These are phyloP conservation scores for Propithecus coquereli DNA, from an alignment of 2,113 vertebrate genomes.

Conservation along the genomic window DNA sequence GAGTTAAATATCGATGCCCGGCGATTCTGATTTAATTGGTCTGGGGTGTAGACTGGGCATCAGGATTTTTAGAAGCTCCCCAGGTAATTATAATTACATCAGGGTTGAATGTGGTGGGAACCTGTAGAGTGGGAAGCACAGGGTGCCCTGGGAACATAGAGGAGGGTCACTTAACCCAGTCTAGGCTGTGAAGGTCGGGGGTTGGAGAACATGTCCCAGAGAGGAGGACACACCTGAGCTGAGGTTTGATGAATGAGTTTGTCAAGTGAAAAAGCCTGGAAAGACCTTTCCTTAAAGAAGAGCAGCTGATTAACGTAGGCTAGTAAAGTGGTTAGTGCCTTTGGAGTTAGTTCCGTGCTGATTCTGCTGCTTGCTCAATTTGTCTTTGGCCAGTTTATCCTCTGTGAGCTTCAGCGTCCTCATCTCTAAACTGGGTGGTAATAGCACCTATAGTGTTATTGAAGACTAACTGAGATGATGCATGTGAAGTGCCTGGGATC, in stretches of 20 bases:
- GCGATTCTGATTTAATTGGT: slow-evolving; percentile 39
- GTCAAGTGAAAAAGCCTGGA: not conserved
- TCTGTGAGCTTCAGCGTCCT: not conserved
- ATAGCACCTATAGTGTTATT: not conserved
- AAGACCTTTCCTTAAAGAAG: not conserved
- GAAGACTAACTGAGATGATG: not conserved
- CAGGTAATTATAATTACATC: not conserved
- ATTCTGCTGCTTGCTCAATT: not conserved
- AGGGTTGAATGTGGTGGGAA: not conserved
- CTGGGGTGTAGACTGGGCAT: not conserved
- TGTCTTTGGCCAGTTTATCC: not conserved
- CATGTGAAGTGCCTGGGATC: not conserved
- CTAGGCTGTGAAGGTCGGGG: not conserved
- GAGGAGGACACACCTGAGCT: not conserved
- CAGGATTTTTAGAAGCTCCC: slow-evolving; percentile 24
- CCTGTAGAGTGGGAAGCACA: not conserved
- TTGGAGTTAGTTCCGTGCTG: not conserved
- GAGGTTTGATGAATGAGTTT: not conserved
- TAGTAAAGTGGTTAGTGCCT: not conserved
- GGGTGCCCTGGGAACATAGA: not conserved
- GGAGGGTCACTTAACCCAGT: not conserved
- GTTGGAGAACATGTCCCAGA: not conserved
- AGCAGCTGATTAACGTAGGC: not conserved
- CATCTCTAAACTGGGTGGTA: not conserved
- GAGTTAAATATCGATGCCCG: not conserved